Percentiles rank a stretch among this genome's conserved stretches.
Conservation (phyloP, 2,888 invertebrate species). For the Drosophila mimica region DNA sequence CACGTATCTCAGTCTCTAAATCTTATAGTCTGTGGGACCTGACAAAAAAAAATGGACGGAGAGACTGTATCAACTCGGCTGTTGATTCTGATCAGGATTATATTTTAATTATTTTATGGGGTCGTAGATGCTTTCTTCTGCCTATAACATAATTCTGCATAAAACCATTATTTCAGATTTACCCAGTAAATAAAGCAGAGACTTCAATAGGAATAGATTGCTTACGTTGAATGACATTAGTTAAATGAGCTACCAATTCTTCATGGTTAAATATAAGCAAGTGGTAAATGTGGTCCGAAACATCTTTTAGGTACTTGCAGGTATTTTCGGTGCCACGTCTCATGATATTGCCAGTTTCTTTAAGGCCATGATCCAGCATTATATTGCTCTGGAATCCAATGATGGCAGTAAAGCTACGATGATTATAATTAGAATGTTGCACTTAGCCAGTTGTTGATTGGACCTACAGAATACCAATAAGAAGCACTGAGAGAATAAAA, state of each 20-base stretch:
- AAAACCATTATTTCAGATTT: neutral
- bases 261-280: slow-evolving; percentile 91
- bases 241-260: slow-evolving; percentile 89
- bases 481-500: slow-evolving; percentile 90
- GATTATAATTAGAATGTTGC: neutral
- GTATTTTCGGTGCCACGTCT: slow-evolving; percentile 88
- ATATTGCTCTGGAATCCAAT: slow-evolving; percentile 96
- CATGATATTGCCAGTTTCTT: slow-evolving; percentile 87
- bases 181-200: neutral
- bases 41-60: no score
- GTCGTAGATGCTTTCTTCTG: neutral
- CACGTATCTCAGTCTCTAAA: neutral
- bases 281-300: slow-evolving; percentile 89
- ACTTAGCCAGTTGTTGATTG: fast-evolving
- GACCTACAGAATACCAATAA: slow-evolving; percentile 87
- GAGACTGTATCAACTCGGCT: neutral
- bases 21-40: neutral
- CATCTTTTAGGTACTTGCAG: slow-evolving; percentile 89
- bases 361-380: slow-evolving; percentile 90
- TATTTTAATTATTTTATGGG: neutral
- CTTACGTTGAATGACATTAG: slow-evolving; percentile 88
- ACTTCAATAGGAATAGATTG: neutral
- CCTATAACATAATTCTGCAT: neutral
- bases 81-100: neutral
- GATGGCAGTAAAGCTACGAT: slow-evolving; percentile 93